phyloP scores from a whole-genome alignment of 2,888 invertebrate genomes.

The Archips crataeganus region DNA sequence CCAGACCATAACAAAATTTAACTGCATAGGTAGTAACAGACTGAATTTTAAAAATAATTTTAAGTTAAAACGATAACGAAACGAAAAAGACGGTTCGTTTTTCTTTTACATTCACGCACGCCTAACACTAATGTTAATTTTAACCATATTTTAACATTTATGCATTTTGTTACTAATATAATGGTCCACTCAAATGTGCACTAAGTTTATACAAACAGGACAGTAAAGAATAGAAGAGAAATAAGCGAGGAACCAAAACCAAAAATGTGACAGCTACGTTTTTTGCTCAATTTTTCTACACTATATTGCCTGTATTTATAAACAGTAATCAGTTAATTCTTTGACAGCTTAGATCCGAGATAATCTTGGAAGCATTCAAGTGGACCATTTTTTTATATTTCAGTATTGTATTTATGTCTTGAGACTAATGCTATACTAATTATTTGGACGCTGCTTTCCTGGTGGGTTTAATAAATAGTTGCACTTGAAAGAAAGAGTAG shows the following conservation, averaged over 20 bases:
- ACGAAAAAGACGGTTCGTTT: not conserved
- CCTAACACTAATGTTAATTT: not conserved
- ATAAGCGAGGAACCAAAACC: too few species aligned
- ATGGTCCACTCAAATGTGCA: slow-evolving; percentile 10
- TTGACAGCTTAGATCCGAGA: too few species aligned
- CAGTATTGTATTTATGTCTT: slow-evolving; percentile 29
- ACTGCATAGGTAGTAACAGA: too few species aligned
- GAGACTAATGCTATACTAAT: slow-evolving; percentile 59
- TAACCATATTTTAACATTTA: not conserved
- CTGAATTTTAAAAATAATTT: not conserved
- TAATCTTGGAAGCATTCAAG: slow-evolving; percentile 11
- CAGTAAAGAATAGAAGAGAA: not conserved
- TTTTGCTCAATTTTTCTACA: too few species aligned
- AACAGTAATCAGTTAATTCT: too few species aligned
- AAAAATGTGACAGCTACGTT: too few species aligned
- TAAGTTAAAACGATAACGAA: too few species aligned
- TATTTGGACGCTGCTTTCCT: slow-evolving; percentile 83
- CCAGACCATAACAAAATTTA: too few species aligned
- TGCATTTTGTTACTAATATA: slow-evolving; percentile 21
- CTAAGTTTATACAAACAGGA: not conserved
- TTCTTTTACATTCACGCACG: slow-evolving; percentile 12
- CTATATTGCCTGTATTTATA: too few species aligned
- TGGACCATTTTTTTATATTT: slow-evolving; percentile 33
- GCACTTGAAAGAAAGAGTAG: slow-evolving; percentile 86
- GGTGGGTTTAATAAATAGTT: slow-evolving; percentile 78